These are phyloP conservation scores for Protophormia terraenovae DNA, from an alignment of 2,888 invertebrate genomes.

Conservation along the genomic window DNA sequence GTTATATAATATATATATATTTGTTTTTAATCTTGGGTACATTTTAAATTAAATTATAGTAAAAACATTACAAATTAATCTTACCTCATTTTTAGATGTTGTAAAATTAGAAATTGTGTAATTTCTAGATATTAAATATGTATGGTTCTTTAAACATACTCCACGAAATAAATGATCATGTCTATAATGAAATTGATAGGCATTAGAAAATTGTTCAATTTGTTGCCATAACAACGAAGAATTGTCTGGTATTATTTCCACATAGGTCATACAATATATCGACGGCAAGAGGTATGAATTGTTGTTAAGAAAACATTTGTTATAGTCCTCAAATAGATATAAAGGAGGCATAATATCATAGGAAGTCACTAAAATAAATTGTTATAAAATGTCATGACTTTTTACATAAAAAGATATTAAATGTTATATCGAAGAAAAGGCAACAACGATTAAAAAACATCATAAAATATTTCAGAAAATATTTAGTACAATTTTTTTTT, in stretches of 20 bases:
- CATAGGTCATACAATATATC: conserved; percentile 74
- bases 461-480: no score
- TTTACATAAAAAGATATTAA: no score
- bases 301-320: conserved; percentile 82
- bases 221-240: conserved; percentile 74
- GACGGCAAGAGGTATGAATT: conserved; percentile 49
- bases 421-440: no score
- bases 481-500: no score
- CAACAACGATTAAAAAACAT: no score
- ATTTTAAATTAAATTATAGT: not conserved
- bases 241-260: conserved; percentile 73
- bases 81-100: conserved; percentile 68
- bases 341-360: conserved; percentile 76
- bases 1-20: no score
- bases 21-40: no score
- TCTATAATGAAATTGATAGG: conserved; percentile 71
- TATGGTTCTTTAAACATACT: conserved; percentile 73
- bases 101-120: not conserved
- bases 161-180: conserved; percentile 75
- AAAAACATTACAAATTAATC: not conserved
- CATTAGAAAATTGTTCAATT: conserved; percentile 71
- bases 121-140: not conserved
- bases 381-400: no score
- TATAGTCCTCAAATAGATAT: conserved; percentile 75
- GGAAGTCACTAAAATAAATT: conserved; percentile 72